Conservation (phyloP, 2,797 vertebrate genomes). For the Semotilus atromaculatus region DNA sequence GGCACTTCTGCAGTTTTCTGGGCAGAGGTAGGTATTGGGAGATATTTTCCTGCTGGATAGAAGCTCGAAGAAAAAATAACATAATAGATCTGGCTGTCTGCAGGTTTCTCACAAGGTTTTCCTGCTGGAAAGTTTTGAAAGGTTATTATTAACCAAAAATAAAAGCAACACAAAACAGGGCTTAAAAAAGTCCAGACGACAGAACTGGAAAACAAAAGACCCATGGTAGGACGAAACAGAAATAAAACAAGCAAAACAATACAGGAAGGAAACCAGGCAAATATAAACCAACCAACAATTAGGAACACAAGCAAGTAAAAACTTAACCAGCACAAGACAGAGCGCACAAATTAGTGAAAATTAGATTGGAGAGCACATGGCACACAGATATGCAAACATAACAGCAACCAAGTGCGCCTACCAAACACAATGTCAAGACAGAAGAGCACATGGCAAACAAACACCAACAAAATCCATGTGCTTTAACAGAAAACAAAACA, state of each 20-base stretch:
- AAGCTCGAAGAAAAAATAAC: neutral
- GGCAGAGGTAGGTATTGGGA: neutral
- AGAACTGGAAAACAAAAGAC: neutral
- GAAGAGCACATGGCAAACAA: neutral
- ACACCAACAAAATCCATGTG: neutral
- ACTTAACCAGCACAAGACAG: neutral
- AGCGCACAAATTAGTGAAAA: too few relatives aligned
- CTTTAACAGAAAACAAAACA: neutral
- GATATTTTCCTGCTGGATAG: neutral
- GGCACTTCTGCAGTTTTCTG: neutral
- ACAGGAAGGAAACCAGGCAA: neutral
- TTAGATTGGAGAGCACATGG: neutral
- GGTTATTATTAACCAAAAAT: too few relatives aligned
- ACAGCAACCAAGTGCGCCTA: neutral
- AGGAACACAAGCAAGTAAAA: neutral
- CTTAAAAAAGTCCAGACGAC: neutral
- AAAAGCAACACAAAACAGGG: too few relatives aligned
- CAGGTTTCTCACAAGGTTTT: neutral
- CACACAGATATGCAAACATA: too few relatives aligned
- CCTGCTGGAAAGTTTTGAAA: neutral
- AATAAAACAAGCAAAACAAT: neutral
- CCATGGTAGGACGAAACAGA: neutral
- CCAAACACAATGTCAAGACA: neutral
- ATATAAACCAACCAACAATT: neutral
- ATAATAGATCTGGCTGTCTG: neutral